A percentile compares a stretch with the other conserved stretches of the same genome.
phyloP scores from a whole-genome alignment of 2,797 vertebrate species.

The Enteromius trimaculatus region DNA sequence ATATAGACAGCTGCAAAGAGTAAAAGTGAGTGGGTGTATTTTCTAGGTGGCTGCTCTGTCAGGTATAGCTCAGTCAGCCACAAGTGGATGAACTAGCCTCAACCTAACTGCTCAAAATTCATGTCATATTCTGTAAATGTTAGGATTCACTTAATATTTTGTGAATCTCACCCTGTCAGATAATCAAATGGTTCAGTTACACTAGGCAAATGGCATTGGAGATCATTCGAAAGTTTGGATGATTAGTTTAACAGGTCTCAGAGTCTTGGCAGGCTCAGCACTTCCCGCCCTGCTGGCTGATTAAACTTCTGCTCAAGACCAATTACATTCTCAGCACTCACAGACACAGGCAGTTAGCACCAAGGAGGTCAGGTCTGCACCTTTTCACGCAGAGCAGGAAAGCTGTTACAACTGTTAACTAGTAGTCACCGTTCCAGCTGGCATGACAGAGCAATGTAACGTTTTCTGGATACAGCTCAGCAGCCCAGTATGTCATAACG shows the following conservation, averaged over 20 bases:
- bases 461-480: slow-evolving; percentile 31
- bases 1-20: not conserved
- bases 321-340: slow-evolving; percentile 39
- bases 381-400: slow-evolving; percentile 40
- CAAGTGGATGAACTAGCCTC: slow-evolving; percentile 15
- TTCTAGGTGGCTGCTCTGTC: slow-evolving; percentile 6
- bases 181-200: not conserved
- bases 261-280: slow-evolving; percentile 32
- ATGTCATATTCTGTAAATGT: not conserved
- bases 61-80: slow-evolving; percentile 13
- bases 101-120: not conserved
- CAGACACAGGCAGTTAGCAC: slow-evolving; percentile 33
- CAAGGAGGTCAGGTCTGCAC: slow-evolving; percentile 27
- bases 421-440: slow-evolving; percentile 23
- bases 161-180: not conserved
- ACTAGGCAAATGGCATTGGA: not conserved
- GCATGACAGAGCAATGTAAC: slow-evolving; percentile 12
- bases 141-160: not conserved
- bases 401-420: slow-evolving; percentile 37
- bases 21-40: not conserved
- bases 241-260: slow-evolving; percentile 32
- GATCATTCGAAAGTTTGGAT: slow-evolving; percentile 14
- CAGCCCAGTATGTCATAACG: slow-evolving; percentile 10
- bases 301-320: slow-evolving; percentile 42
- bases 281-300: slow-evolving; percentile 25